Base-by-base conservation (phyloP, 2,888 invertebrate species). In the Himalopsyche anomala region DNA sequence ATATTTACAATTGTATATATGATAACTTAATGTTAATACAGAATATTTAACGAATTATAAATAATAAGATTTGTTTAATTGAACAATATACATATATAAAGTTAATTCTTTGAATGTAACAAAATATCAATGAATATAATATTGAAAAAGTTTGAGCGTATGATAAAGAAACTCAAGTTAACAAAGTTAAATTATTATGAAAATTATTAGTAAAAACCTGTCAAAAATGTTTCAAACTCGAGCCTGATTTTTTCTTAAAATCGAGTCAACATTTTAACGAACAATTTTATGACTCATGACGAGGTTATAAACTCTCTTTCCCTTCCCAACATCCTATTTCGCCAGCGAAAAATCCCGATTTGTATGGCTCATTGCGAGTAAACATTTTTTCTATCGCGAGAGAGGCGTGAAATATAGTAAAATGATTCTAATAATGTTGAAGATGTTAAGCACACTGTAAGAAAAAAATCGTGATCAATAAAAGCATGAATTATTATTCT, bases 241-340 rank as follows among this genome's bases (percentile, higher is more conserved):
- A 19, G 19, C 19, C 1, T 6, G 62, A 28, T 62, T 62, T 62
- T 28, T 28, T 62, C 19, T 19, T 19, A 56, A 62, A 51, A 62
- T 62, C 62, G n/a, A 62, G 62, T 62, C 62, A 19, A 62, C 62
- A 62, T 62, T 62, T 62, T 62, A 62, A 62, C 62, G 62, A 62
- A 62, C 62, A 62, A 19, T 62, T 62, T 62, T 62, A 62, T 62
- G 62, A 62, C 62, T 62, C 19, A 62, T 62, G 62, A 62, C 62
- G 62, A 62, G 62, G 62, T 19, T 62, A 62, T 62, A 62, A 62
- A 62, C 62, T 62, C 62, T 5, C 19, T 62, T 62, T 62, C 19
- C 62, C 62, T n/a, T 62, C 28, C 62, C 62, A 6, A 19, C 19
- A 62, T n/a, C 19, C 62, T n/a, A 62, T 62, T 62, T 62, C 19